These are phyloP conservation scores for Halyomorpha halys DNA, from an alignment of 1,140 invertebrate genomes.

Conservation along the genomic window DNA sequence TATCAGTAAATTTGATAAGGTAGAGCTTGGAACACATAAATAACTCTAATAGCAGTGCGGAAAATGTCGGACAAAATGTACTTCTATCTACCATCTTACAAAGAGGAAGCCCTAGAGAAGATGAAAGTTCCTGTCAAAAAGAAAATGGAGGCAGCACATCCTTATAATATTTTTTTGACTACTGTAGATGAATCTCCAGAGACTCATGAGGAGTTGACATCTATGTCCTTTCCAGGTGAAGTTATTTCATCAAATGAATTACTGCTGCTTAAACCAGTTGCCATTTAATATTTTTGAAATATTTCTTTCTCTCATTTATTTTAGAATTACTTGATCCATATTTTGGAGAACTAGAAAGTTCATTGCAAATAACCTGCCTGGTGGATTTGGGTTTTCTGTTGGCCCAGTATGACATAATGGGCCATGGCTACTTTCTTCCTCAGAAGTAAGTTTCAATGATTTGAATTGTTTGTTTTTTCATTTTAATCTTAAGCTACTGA, in stretches of 20 bases:
- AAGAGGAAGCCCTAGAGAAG: slow-evolving; percentile 18
- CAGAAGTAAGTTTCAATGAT: too few relatives aligned
- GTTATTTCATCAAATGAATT: too few relatives aligned
- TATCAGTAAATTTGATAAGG: too few relatives aligned
- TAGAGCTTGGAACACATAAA: too few relatives aligned
- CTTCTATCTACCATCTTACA: too few relatives aligned
- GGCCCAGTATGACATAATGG: slow-evolving; percentile 62
- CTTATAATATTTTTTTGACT: slow-evolving; percentile 72
- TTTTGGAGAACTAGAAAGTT: slow-evolving; percentile 59
- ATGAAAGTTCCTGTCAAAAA: slow-evolving; percentile 38
- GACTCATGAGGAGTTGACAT: slow-evolving; percentile 52
- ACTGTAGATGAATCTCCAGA: slow-evolving; percentile 49
- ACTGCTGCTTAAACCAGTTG: too few relatives aligned
- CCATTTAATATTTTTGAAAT: too few relatives aligned
- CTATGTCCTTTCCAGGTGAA: slow-evolving; percentile 55
- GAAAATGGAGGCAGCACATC: slow-evolving; percentile 55
- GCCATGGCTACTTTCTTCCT: too few relatives aligned
- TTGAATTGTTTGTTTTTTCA: too few relatives aligned
- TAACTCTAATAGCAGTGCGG: too few relatives aligned
- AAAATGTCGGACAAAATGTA: too few relatives aligned
- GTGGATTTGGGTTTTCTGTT: slow-evolving; percentile 78
- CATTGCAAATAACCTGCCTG: slow-evolving; percentile 86
- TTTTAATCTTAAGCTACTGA: too few relatives aligned
- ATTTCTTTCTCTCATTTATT: slow-evolving; percentile 31
- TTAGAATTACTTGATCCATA: slow-evolving; percentile 63